A percentile compares a stretch with the other conserved stretches of the same genome.
These are phyloP conservation scores for Tupaia tana DNA, from an alignment of 2,113 vertebrate species.

Conservation along the genomic window DNA sequence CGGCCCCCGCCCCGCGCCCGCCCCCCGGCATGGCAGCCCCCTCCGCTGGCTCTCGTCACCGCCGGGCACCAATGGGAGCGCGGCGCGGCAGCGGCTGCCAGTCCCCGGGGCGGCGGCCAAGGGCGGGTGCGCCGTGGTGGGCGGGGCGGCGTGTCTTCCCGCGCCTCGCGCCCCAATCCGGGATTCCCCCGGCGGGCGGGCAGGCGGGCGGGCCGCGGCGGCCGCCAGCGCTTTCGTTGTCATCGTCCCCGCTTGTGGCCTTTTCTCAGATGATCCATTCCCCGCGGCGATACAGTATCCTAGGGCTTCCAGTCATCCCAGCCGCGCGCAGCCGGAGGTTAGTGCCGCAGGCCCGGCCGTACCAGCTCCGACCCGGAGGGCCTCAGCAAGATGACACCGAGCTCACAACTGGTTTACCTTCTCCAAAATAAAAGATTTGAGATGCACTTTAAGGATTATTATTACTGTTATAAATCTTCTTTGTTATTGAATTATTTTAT, in stretches of 20 bases:
- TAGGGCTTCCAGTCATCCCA: rapidly evolving
- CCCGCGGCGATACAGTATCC: background rate
- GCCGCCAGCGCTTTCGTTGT: rapidly evolving
- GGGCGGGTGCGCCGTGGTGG: background rate
- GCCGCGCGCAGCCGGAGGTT: rapidly evolving
- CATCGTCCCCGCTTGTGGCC: background rate
- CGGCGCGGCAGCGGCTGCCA: background rate
- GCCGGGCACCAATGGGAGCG: constrained; percentile 46
- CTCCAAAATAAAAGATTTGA: background rate
- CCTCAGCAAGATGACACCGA: background rate
- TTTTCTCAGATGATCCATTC: background rate
- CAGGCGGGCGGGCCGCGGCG: background rate
- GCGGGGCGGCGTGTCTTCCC: background rate
- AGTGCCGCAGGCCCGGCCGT: rapidly evolving
- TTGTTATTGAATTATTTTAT: background rate
- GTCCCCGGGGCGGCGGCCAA: background rate
- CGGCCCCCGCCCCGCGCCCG: background rate
- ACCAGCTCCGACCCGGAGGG: rapidly evolving
- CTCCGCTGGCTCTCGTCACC: background rate
- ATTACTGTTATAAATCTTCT: background rate
- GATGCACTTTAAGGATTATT: background rate
- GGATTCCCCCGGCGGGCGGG: background rate
- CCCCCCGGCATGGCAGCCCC: background rate
- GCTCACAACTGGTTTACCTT: background rate
- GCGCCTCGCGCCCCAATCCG: background rate